Base-by-base conservation (phyloP, 2,888 invertebrate genomes). In the Hypsopygia costalis region DNA sequence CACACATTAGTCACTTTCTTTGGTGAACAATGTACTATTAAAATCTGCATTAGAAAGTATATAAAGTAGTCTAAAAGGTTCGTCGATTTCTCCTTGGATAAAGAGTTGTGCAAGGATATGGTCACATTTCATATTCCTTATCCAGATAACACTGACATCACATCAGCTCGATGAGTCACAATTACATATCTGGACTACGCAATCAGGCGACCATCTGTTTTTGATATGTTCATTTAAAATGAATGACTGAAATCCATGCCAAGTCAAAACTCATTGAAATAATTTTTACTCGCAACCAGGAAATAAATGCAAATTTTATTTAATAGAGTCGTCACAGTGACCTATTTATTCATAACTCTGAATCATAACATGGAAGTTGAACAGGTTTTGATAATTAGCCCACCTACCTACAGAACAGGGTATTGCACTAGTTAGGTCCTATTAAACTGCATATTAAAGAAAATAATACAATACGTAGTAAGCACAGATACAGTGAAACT, bases 151-250 rank as follows among this genome's bases (percentile, higher is more conserved):
- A 66, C n/a, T n/a, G n/a, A n/a, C n/a, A 53, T 43, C 56, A 55
- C 16, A 63, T 83, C 81, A 80, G 57, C 85, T 43, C 56, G 55
- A 63, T 83, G 81, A 80, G 57, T 85, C 82, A 83, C 64, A 16
- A 4, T 16, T 16, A 3, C 4, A 4, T 78, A 75, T 82, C 77
- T 78, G 76, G 69, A 65, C 64, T 60, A 55, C 64, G 65, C 65
- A 73, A 78, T 72, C 69, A 57, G 54, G 16, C 64, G 68, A 73
- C 83, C 83, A 87, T 85, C 78, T 85, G 83, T 71, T 82, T 69
- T 67, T 69, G 69, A 62, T 61, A 69, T 75, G 62, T 61, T 66
- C 65, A 78, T 79, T 3, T 16, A 70, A 73, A 76, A 71, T 75
- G 68, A 62, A 69, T 12, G 10, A 32, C 11, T 11, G 20, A 29